These are phyloP conservation scores for Athalia cordata DNA, from an alignment of 2,888 invertebrate species.

Conservation along the genomic window DNA sequence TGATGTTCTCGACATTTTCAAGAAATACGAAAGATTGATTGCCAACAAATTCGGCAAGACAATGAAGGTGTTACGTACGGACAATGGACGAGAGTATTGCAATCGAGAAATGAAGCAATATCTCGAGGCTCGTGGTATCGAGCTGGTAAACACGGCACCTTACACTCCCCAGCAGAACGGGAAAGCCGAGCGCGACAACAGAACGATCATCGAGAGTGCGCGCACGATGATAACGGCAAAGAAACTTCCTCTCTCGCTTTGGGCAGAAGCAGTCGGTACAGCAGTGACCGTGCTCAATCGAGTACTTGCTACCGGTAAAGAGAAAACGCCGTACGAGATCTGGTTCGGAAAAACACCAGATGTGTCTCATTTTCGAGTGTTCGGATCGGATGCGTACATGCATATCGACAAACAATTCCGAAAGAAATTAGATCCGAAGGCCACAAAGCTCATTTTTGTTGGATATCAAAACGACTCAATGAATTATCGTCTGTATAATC, in stretches of 20 bases:
- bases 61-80: constrained; percentile 37
- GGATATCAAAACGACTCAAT: constrained; percentile 33
- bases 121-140: constrained; percentile 8
- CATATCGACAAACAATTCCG: constrained; percentile 25
- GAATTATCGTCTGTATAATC: constrained; percentile 37
- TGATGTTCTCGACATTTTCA: too few relatives aligned
- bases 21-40: too few relatives aligned
- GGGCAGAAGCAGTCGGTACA: constrained; percentile 27
- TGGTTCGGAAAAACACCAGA: constrained; percentile 47
- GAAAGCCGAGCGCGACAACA: constrained; percentile 33
- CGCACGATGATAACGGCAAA: constrained; percentile 25
- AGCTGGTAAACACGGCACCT: constrained; percentile 20
- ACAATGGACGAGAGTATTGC: constrained; percentile 34
- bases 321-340: constrained; percentile 46
- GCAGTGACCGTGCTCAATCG: constrained; percentile 27
- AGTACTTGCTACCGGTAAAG: not conserved
- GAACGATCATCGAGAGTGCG: constrained; percentile 27
- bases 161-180: constrained; percentile 35
- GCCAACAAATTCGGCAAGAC: not conserved
- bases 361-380: constrained; percentile 5
- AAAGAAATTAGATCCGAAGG: constrained; percentile 35
- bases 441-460: constrained; percentile 43
- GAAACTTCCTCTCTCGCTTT: constrained; percentile 1
- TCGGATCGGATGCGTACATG: constrained; percentile 13
- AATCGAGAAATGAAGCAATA: constrained; percentile 34